Evolutionary conservation across 2,797 vertebrate species (phyloP), one percentile per base, ranked within the genome.

Genomic region (Gallinago solitaria): DNA sequence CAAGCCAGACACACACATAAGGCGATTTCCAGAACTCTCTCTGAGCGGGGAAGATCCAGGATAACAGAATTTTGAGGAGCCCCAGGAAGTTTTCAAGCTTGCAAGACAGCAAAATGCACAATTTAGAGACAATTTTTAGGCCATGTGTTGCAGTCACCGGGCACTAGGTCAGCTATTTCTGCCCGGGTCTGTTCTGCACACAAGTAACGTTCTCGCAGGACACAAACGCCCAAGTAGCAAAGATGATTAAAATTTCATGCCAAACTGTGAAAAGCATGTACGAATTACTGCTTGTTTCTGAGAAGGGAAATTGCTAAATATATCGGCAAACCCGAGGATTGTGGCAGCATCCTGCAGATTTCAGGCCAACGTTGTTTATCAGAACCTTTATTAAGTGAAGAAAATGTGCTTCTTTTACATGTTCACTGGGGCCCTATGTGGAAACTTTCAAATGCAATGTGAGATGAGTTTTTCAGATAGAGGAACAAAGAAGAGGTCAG

Each of bases 171-270:
- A 93, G 81, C 91, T 95, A 93, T 95, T 96, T 95, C 85, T 93
- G 80, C 90, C 85, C n/a, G 63, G 51, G 63, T 79, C 59, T 84
- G 71, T 88, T 91, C 81, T 39, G 32, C 85, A 87, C 74, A 67
- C 60, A 91, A 81, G 67, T 33, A 84, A 88, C 11, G 6, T 68
- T 93, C 81, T 70, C 4, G 0, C 95, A 90, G 74, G 59, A 91
- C 12, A 16, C 85, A 67, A 93, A 93, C 32, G 1, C 80, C 76
- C 86, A 86, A 93, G 94, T 43, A 94, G 92, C 86, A 86, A 82
- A 75, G 80, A 94, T 51, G 80, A 95, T 96, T 96, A 96, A 96
- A 93, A 92, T 96, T 96, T 94, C 94, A 95, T 92, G 65, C 54
- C 86, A 87, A 94, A 95, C 86, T 84, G 92, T 79, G 90, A 96